These are phyloP conservation scores for Micrasema minimum DNA, from an alignment of 1,140 invertebrate genomes.

Conservation along the genomic window DNA sequence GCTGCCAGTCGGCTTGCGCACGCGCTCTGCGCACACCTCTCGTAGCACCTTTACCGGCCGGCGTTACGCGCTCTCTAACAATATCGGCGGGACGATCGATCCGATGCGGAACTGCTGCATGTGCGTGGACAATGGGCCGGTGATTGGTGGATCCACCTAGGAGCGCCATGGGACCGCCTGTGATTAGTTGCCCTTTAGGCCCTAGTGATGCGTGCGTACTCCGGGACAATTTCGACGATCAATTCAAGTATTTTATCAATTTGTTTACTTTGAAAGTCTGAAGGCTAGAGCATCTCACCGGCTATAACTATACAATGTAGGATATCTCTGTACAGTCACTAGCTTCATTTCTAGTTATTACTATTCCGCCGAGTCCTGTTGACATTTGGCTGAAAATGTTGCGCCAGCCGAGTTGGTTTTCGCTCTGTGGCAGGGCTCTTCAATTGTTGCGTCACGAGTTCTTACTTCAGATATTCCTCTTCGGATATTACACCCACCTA, in stretches of 20 bases:
- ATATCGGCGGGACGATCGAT: background rate
- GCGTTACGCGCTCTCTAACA: background rate
- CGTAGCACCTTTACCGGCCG: background rate
- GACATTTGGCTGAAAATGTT: slow-evolving; percentile 27
- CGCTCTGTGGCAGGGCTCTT: slow-evolving; percentile 10
- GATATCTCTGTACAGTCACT: no score
- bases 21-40: slow-evolving; percentile 27
- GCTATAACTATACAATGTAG: no score
- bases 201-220: background rate
- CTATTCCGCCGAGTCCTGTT: slow-evolving; percentile 23
- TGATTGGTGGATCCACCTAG: no score
- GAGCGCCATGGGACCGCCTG: background rate
- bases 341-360: no score
- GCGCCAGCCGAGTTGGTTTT: slow-evolving; percentile 7
- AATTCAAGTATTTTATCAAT: no score
- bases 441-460: background rate
- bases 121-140: slow-evolving; percentile 6
- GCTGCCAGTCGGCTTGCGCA: slow-evolving; percentile 28
- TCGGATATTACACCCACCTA: slow-evolving; percentile 1
- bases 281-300: no score
- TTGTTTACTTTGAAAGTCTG: no score
- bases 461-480: background rate
- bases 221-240: background rate
- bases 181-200: background rate
- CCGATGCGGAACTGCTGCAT: slow-evolving; percentile 9